Percentiles rank a stretch among this genome's conserved stretches.
phyloP scores from a whole-genome alignment of 2,797 vertebrate genomes.

The Sarcophilus harrisii region DNA sequence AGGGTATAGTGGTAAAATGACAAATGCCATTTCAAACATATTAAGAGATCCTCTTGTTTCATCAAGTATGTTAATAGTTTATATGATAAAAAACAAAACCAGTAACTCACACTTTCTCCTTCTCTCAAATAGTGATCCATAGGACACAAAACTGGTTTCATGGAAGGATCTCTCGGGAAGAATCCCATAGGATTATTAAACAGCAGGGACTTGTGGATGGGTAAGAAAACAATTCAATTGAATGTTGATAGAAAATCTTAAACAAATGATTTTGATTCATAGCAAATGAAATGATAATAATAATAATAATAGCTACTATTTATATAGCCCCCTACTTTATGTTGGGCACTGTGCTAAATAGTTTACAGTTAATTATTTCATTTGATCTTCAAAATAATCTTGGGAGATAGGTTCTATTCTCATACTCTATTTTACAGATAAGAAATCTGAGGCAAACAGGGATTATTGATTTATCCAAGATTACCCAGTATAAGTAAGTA shows the following conservation, averaged over 20 bases:
- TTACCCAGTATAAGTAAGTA: background rate
- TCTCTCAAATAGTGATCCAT: constrained; percentile 91
- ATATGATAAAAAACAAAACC: background rate
- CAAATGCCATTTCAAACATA: background rate
- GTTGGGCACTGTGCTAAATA: background rate
- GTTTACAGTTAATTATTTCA: background rate
- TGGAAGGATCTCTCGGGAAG: constrained; percentile 96
- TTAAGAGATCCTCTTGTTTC: background rate
- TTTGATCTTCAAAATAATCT: background rate
- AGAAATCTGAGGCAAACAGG: background rate
- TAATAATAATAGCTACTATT: background rate
- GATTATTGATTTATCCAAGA: background rate
- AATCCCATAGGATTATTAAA: constrained; percentile 96
- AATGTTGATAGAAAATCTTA: background rate
- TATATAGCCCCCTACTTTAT: background rate
- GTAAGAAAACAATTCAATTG: constrained; percentile 82
- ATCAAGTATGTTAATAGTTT: background rate
- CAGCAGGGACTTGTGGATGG: constrained; percentile 98
- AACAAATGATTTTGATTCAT: background rate
- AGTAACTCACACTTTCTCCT: background rate
- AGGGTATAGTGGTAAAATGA: background rate
- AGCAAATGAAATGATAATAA: background rate
- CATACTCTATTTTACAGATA: background rate
- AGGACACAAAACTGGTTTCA: constrained; percentile 99
- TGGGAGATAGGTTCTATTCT: background rate